These are phyloP conservation scores for Tiliacea aurago DNA, from an alignment of 2,888 invertebrate species.

Conservation along the genomic window DNA sequence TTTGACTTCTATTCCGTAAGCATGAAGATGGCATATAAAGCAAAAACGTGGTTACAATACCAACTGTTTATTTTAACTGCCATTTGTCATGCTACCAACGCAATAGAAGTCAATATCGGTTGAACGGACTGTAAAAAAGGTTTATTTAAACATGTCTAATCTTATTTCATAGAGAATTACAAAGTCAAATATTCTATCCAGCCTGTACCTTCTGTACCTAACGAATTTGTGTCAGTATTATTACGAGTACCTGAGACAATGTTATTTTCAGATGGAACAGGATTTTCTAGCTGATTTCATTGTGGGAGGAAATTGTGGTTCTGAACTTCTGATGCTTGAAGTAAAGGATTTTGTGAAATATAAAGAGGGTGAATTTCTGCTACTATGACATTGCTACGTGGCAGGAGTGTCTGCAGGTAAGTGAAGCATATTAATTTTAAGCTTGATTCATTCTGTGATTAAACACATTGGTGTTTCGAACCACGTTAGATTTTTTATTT, in stretches of 20 bases:
- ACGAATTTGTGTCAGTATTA: slow-evolving; percentile 7
- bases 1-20: too few relatives aligned
- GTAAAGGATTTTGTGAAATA: slow-evolving; percentile 24
- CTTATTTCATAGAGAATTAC: too few relatives aligned
- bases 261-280: slow-evolving; percentile 38
- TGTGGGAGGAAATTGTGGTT: slow-evolving; percentile 26
- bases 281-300: slow-evolving; percentile 47
- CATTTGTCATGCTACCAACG: too few relatives aligned
- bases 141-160: too few relatives aligned
- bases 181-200: too few relatives aligned
- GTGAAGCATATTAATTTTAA: background rate
- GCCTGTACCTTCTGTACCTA: slow-evolving; percentile 6
- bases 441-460: background rate
- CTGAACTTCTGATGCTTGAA: slow-evolving; percentile 2
- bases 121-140: too few relatives aligned
- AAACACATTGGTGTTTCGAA: background rate
- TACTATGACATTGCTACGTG: background rate
- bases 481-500: background rate
- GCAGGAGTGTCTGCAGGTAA: background rate
- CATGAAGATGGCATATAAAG: too few relatives aligned
- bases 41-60: too few relatives aligned
- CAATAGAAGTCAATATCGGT: too few relatives aligned
- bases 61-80: too few relatives aligned
- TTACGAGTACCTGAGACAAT: slow-evolving; percentile 36
- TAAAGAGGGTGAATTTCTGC: slow-evolving; percentile 13